phyloP scores from a whole-genome alignment of 2,113 vertebrate genomes.

The Ophiodon elongatus region DNA sequence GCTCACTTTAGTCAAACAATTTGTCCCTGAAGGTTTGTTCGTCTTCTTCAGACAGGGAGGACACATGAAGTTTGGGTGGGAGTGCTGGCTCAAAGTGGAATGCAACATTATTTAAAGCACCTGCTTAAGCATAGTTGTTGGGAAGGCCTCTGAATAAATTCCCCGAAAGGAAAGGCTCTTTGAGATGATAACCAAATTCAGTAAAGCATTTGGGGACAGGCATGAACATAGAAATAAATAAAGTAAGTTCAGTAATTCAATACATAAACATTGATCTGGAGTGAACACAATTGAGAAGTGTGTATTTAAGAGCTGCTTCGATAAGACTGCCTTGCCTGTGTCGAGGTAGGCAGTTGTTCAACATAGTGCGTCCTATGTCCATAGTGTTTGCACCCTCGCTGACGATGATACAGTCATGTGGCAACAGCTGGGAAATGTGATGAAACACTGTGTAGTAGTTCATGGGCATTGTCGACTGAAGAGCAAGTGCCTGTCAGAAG shows the following conservation, averaged over 20 bases:
- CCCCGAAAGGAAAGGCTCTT: not conserved
- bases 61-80: not conserved
- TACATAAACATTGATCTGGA: not conserved
- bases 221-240: not conserved
- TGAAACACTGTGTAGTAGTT: constrained; percentile 97
- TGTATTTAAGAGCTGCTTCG: not conserved
- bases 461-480: constrained; percentile 87
- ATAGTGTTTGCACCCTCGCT: constrained; percentile 98
- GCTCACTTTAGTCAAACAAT: not conserved
- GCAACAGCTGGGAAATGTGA: constrained; percentile 89
- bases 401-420: constrained; percentile 92
- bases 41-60: not conserved
- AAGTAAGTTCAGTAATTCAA: not conserved
- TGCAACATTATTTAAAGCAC: not conserved
- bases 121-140: not conserved
- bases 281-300: not conserved
- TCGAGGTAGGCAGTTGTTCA: constrained; percentile 91
- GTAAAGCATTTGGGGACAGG: not conserved
- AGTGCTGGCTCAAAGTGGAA: not conserved
- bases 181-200: not conserved
- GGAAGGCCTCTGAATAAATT: not conserved
- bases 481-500: constrained; percentile 85
- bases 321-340: constrained; percentile 85
- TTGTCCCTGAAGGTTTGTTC: not conserved
- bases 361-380: constrained; percentile 97